Conservation (phyloP, 92 coral and sea anemone species). For the Parazoanthus atlanticus region DNA sequence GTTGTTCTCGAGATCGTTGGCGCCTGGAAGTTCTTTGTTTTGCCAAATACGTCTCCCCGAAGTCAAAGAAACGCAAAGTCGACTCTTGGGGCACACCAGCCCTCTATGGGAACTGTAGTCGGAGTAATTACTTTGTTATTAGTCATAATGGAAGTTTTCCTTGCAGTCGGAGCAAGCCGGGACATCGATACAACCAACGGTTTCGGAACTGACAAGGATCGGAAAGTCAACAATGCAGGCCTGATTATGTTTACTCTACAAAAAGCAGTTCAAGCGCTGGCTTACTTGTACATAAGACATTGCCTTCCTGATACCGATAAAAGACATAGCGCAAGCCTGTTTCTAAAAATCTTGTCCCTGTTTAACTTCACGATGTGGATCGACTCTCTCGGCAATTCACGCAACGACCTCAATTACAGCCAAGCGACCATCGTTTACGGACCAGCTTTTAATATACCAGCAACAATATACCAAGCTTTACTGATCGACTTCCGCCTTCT, state of each 20-base stretch:
- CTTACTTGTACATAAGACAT: background rate
- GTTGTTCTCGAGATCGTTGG: conserved; percentile 38
- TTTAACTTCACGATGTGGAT: background rate
- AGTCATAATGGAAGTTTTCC: conserved; percentile 25
- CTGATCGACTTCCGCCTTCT: background rate
- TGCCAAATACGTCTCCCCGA: background rate
- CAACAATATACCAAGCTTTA: background rate
- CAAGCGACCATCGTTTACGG: background rate
- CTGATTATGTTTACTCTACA: background rate
- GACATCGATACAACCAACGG: background rate
- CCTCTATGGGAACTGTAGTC: conserved; percentile 52
- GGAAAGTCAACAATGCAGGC: conserved; percentile 26
- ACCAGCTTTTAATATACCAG: background rate
- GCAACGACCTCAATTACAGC: background rate
- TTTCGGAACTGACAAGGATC: background rate
- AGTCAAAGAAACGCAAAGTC: background rate
- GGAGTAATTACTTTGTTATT: conserved; percentile 39
- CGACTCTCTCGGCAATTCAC: background rate
- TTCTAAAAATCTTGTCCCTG: background rate
- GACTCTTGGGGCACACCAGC: conserved; percentile 44
- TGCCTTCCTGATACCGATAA: background rate
- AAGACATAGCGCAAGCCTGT: background rate
- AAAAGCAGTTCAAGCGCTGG: background rate
- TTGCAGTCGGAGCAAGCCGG: background rate
- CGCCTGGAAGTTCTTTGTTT: conserved; percentile 28